phyloP scores from a whole-genome alignment of 2,888 invertebrate species.

The Drosophila formosana region DNA sequence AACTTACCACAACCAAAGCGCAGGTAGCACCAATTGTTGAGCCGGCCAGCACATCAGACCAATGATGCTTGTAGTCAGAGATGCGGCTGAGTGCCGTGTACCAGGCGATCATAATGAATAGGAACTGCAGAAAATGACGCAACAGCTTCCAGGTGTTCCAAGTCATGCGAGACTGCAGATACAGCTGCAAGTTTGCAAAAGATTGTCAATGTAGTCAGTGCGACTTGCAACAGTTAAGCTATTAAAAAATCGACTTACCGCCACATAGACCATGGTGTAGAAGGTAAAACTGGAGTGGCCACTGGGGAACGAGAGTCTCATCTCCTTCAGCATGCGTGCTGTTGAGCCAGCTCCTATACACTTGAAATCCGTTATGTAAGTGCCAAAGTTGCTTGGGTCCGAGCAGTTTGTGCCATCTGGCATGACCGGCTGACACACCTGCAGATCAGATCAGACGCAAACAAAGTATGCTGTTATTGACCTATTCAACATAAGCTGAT shows the following conservation, averaged over 20 bases:
- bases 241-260: conserved; percentile 87
- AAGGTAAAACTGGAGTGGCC: conserved; percentile 96
- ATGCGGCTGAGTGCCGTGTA: conserved; percentile 95
- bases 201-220: neutral
- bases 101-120: conserved; percentile 92
- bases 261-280: conserved; percentile 93
- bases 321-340: conserved; percentile 89
- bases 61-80: conserved; percentile 98
- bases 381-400: conserved; percentile 87
- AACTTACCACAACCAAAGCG: conserved; percentile 90
- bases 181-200: conserved; percentile 88
- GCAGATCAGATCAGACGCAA: conserved; percentile 5
- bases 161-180: conserved; percentile 93
- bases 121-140: conserved; percentile 93
- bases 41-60: conserved; percentile 97
- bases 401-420: conserved; percentile 82
- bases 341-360: conserved; percentile 87
- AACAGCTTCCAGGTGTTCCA: conserved; percentile 93
- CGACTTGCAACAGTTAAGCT: neutral
- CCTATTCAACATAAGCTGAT: conserved; percentile 32
- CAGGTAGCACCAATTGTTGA: conserved; percentile 89
- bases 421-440: conserved; percentile 71
- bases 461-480: conserved; percentile 1
- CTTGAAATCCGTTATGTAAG: conserved; percentile 90
- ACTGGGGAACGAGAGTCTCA: conserved; percentile 95